Evolutionary conservation across 2,797 vertebrate species (phyloP).

Genomic region (Sebastes dallii): DNA sequence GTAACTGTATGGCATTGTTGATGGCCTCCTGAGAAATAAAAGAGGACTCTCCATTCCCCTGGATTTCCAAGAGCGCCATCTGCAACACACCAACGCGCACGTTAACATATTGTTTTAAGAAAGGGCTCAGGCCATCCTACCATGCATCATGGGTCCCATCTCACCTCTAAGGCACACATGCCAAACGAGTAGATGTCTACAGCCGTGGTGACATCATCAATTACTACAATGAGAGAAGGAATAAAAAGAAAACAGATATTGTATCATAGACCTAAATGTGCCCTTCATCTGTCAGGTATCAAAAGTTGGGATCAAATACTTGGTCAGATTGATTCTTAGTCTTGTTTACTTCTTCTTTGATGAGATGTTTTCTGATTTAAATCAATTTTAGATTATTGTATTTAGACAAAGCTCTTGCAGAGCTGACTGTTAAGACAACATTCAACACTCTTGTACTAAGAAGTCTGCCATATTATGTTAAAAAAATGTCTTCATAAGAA

Average conservation of each 20-base stretch:
- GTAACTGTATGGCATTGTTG: constrained; percentile 92
- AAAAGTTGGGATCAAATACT: background rate
- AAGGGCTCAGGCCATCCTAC: background rate
- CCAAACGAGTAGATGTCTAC: constrained; percentile 99
- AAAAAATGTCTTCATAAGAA: background rate
- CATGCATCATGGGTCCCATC: background rate
- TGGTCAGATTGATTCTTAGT: background rate
- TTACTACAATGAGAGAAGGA: constrained; percentile 77
- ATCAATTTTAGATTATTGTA: background rate
- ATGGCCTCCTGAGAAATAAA: constrained; percentile 95
- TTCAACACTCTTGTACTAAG: background rate
- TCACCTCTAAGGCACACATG: constrained; percentile 97
- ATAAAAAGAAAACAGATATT: background rate
- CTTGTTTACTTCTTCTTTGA: background rate
- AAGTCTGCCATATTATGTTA: background rate
- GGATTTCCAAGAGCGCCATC: constrained; percentile 98
- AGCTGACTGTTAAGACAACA: background rate
- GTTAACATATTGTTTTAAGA: background rate
- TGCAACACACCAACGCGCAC: constrained; percentile 59
- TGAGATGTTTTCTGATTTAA: background rate
- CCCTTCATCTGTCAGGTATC: background rate
- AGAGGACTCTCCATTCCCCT: constrained; percentile 94
- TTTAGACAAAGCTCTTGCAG: background rate
- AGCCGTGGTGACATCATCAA: constrained; percentile 93
- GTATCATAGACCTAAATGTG: background rate